phyloP scores from a whole-genome alignment of 2,797 vertebrate genomes.

The Phalloptychus januarius region DNA sequence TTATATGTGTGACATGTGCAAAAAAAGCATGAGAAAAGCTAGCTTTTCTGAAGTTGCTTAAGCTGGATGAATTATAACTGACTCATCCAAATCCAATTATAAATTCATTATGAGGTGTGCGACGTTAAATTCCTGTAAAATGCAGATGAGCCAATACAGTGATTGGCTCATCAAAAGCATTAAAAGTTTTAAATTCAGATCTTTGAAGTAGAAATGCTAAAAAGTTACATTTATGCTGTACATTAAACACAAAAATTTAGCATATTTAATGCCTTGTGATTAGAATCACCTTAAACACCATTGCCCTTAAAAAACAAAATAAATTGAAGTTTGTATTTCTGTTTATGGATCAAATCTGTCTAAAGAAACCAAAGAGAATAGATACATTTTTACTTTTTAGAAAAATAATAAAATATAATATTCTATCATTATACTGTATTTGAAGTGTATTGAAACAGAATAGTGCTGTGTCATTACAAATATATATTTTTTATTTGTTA shows the following conservation, averaged over 20 bases:
- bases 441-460: too few relatives aligned
- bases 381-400: too few relatives aligned
- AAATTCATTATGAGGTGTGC: not conserved
- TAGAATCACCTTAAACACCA: too few relatives aligned
- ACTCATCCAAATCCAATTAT: not conserved
- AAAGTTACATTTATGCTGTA: not conserved
- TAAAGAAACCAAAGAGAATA: too few relatives aligned
- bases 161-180: conserved; percentile 3
- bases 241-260: not conserved
- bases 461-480: too few relatives aligned
- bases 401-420: not conserved
- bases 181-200: not conserved
- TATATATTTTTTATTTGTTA: too few relatives aligned
- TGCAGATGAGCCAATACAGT: not conserved
- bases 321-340: too few relatives aligned
- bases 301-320: too few relatives aligned
- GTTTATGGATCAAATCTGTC: too few relatives aligned
- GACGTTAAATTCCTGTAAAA: not conserved
- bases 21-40: conserved; percentile 10
- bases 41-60: not conserved
- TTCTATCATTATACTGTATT: too few relatives aligned
- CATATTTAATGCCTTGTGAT: too few relatives aligned
- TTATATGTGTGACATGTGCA: conserved; percentile 25
- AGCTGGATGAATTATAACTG: not conserved
- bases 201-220: not conserved